These are phyloP conservation scores for Cliona cf. orientalis DNA, from an alignment of 37 sponge, comb jelly and placozoan species.

Conservation along the genomic window DNA sequence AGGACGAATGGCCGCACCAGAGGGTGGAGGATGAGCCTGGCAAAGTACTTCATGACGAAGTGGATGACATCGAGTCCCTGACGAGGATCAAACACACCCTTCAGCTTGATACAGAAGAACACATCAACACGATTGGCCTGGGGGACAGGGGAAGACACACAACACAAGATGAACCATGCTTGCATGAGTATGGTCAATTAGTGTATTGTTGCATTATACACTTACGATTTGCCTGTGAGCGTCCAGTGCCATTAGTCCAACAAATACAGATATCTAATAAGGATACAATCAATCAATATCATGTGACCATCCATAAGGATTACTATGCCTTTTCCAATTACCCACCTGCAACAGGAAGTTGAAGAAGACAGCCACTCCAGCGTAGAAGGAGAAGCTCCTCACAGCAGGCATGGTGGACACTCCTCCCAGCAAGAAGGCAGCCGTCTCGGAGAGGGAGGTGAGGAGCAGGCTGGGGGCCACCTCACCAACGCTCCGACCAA, in stretches of 20 bases:
- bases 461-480: constrained; percentile 94
- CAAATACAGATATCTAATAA: constrained; percentile 74
- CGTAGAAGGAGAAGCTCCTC: constrained; percentile 92
- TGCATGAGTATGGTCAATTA: too few species aligned
- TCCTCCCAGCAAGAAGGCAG: constrained; percentile 94
- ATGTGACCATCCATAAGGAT: too few species aligned
- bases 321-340: too few species aligned
- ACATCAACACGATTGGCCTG: constrained; percentile 60
- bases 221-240: constrained; percentile 70
- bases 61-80: constrained; percentile 27
- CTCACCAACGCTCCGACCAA: constrained; percentile 73
- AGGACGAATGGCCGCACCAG: constrained; percentile 68
- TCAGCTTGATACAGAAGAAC: constrained; percentile 40
- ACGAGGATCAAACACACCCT: constrained; percentile 28
- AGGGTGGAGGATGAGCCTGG: constrained; percentile 51
- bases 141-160: too few species aligned
- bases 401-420: constrained; percentile 95
- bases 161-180: too few species aligned
- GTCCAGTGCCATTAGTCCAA: constrained; percentile 81
- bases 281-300: not conserved
- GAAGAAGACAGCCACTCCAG: constrained; percentile 93
- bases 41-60: constrained; percentile 43
- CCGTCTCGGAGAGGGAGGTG: constrained; percentile 87
- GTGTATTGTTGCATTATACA: too few species aligned
- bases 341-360: constrained; percentile 95